phyloP scores from a whole-genome alignment of 1,140 invertebrate genomes.

The Ladona fulva region DNA sequence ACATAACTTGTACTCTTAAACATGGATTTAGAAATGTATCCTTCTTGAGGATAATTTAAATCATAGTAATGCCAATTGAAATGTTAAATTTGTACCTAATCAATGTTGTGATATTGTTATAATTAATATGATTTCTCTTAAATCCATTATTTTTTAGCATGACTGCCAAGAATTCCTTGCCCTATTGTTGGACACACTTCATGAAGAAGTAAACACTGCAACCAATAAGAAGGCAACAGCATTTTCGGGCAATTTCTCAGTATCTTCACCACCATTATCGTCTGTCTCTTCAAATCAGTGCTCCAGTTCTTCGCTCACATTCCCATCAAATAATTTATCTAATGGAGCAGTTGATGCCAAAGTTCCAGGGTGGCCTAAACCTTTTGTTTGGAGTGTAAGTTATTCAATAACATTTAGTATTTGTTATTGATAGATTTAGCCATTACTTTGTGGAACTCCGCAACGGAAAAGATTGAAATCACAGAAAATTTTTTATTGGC shows the following conservation, averaged over 20 bases:
- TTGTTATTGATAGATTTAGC: no score
- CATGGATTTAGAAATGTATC: constrained; percentile 10
- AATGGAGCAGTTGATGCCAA: neutral
- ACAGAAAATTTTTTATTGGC: no score
- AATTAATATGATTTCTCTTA: no score
- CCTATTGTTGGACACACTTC: constrained; percentile 53
- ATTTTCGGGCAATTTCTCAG: neutral
- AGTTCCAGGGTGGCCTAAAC: neutral
- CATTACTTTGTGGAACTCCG: no score
- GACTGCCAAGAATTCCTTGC: constrained; percentile 68
- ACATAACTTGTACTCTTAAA: no score
- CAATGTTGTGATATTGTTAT: no score
- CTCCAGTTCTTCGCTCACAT: neutral
- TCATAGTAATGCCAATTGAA: constrained; percentile 7
- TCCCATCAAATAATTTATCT: neutral
- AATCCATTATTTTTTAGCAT: constrained; percentile 44
- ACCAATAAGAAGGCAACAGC: constrained; percentile 24
- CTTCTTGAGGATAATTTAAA: neutral
- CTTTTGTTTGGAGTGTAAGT: neutral
- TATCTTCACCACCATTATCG: neutral
- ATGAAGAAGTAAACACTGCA: constrained; percentile 54
- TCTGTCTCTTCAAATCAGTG: neutral
- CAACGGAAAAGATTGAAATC: no score
- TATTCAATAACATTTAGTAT: no score
- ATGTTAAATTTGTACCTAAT: no score